phyloP scores from a whole-genome alignment of 2,888 invertebrate species.

The Nemoura dubitans region DNA sequence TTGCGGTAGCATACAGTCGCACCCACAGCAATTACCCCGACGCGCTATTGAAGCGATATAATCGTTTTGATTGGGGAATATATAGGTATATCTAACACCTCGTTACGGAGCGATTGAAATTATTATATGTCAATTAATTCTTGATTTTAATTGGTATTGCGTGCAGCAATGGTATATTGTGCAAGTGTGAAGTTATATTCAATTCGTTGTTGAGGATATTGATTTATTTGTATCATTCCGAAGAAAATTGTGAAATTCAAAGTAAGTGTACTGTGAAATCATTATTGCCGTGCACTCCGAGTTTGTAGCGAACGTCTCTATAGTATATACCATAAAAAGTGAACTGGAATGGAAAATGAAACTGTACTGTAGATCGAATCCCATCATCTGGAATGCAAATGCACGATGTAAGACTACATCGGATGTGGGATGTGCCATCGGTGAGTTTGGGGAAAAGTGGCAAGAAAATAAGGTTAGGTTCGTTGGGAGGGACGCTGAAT shows the following conservation, averaged over 20 bases:
- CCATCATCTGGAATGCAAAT: neutral
- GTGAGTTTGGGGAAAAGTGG: neutral
- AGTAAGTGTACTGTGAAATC: constrained; percentile 7
- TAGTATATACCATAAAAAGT: neutral
- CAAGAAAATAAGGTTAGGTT: neutral
- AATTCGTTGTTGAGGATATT: neutral
- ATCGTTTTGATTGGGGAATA: neutral
- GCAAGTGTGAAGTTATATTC: neutral
- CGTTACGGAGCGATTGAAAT: neutral
- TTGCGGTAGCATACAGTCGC: neutral
- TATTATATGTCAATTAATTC: neutral
- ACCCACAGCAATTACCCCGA: neutral
- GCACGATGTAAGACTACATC: neutral
- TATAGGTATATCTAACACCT: neutral
- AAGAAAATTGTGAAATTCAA: neutral
- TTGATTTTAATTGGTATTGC: neutral
- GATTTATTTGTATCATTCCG: neutral
- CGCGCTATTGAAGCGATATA: neutral
- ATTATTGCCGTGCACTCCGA: neutral
- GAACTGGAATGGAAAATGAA: neutral
- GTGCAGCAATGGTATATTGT: neutral
- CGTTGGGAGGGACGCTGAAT: neutral
- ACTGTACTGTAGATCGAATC: neutral
- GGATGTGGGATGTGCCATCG: neutral
- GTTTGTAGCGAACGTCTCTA: neutral